These are phyloP conservation scores for Leptothorax acervorum DNA, from an alignment of 2,888 invertebrate genomes.

Conservation along the genomic window DNA sequence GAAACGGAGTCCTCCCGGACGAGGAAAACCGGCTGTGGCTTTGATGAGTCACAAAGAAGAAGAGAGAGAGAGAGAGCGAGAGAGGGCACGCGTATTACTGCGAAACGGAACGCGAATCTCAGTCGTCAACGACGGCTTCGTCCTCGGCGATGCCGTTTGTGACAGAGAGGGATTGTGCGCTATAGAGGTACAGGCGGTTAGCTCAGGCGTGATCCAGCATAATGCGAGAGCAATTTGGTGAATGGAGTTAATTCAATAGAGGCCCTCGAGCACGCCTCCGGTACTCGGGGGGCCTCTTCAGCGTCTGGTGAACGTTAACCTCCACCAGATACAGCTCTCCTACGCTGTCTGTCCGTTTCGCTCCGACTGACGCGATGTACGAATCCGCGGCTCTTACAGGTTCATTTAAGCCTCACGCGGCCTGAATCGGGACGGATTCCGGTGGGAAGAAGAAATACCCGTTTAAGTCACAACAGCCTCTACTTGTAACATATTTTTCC, in stretches of 20 bases:
- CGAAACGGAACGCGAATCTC: conserved; percentile 69
- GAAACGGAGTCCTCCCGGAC: conserved; percentile 1
- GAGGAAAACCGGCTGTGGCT: conserved; percentile 41
- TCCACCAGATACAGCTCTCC: conserved; percentile 60
- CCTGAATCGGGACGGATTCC: conserved; percentile 58
- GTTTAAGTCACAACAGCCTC: conserved; percentile 41
- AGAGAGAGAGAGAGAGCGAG: too few species aligned
- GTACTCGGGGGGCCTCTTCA: conserved; percentile 60
- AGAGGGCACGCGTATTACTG: conserved; percentile 33
- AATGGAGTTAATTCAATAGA: conserved; percentile 81
- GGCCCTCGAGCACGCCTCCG: conserved; percentile 76
- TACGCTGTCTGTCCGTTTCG: conserved; percentile 56
- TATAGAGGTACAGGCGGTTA: conserved; percentile 68
- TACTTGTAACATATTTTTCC: conserved; percentile 22
- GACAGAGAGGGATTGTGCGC: conserved; percentile 62
- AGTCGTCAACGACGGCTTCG: conserved; percentile 66
- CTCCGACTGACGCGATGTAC: conserved; percentile 15
- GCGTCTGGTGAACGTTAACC: conserved; percentile 72
- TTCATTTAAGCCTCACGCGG: conserved; percentile 53
- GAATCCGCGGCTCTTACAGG: conserved; percentile 61
- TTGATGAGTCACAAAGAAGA: conserved; percentile 34
- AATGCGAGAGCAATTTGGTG: conserved; percentile 80
- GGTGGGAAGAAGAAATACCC: conserved; percentile 39
- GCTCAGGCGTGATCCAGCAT: conserved; percentile 79
- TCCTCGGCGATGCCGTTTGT: conserved; percentile 62